These are phyloP conservation scores for Loripinus fragilis DNA, from an alignment of 2,888 invertebrate species.

Conservation along the genomic window DNA sequence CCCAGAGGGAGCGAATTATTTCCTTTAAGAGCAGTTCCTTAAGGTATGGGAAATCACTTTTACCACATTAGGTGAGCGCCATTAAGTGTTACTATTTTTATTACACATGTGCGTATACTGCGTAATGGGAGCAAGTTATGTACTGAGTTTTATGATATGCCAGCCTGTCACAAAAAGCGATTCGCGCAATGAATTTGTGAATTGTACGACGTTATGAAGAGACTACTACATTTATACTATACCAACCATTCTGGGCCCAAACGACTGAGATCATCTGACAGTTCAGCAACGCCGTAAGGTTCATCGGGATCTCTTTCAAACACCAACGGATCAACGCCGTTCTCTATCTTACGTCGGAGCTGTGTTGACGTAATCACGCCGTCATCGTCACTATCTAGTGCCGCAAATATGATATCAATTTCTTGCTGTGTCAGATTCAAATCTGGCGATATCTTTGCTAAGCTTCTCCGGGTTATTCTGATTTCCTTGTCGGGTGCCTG, in stretches of 20 bases:
- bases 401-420: slow-evolving; percentile 71
- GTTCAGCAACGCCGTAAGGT: slow-evolving; percentile 41
- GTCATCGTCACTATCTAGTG: slow-evolving; percentile 73
- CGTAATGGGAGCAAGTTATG: too few species aligned
- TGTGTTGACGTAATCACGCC: slow-evolving; percentile 70
- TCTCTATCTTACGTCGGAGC: slow-evolving; percentile 34
- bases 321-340: slow-evolving; percentile 10
- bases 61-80: too few species aligned
- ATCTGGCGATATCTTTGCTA: slow-evolving; percentile 60
- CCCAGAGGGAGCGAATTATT: too few species aligned
- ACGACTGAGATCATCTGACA: slow-evolving; percentile 49
- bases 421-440: slow-evolving; percentile 69
- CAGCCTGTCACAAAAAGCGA: too few species aligned
- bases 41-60: too few species aligned
- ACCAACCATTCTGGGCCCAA: slow-evolving; percentile 52
- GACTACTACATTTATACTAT: too few species aligned
- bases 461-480: slow-evolving; percentile 58
- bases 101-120: too few species aligned
- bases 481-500: slow-evolving; percentile 38
- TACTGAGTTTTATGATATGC: too few species aligned
- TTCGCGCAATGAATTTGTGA: too few species aligned
- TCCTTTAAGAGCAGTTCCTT: too few species aligned
- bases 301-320: slow-evolving; percentile 52
- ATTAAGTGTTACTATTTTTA: too few species aligned
- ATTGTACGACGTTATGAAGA: too few species aligned